Percentiles rank a stretch among this genome's conserved stretches.
phyloP scores from a whole-genome alignment of 2,113 vertebrate species.

The Gyps fulvus region DNA sequence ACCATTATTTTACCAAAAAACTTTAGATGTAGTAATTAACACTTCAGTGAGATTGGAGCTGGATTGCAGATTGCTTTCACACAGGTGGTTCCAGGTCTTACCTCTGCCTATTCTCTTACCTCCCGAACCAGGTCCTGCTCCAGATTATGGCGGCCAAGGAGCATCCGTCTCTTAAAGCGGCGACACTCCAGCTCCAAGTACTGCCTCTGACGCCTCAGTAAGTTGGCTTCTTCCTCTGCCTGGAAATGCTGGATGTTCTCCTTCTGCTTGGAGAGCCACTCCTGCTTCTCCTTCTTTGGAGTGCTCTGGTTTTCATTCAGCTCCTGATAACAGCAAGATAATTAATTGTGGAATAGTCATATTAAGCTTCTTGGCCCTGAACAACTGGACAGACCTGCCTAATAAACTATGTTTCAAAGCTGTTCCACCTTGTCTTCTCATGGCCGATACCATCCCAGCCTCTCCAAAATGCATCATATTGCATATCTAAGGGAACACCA shows the following conservation, averaged over 20 bases:
- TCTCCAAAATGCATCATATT: not conserved
- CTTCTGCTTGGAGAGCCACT: slow-evolving; percentile 98
- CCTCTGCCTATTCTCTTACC: slow-evolving; percentile 68
- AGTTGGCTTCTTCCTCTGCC: slow-evolving; percentile 96
- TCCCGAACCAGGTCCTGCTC: slow-evolving; percentile 95
- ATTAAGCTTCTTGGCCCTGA: not conserved
- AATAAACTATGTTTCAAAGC: not conserved
- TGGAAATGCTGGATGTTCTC: slow-evolving; percentile 99
- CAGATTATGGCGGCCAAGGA: slow-evolving; percentile 93
- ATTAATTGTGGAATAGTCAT: slow-evolving; percentile 10
- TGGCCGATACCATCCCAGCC: not conserved
- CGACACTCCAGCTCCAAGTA: slow-evolving; percentile 96
- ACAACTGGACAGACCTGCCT: not conserved
- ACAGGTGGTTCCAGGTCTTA: not conserved
- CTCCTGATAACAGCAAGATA: slow-evolving; percentile 75
- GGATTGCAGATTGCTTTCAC: not conserved
- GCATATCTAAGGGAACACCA: not conserved
- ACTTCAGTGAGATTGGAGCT: not conserved
- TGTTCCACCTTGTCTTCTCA: not conserved
- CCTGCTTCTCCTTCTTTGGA: slow-evolving; percentile 98
- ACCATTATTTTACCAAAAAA: not conserved
- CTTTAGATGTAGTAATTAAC: not conserved
- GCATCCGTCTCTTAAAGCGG: slow-evolving; percentile 93
- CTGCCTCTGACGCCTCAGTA: slow-evolving; percentile 91
- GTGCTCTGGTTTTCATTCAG: slow-evolving; percentile 98